These are phyloP conservation scores for Glareola pratincola DNA, from an alignment of 2,113 vertebrate genomes.

Conservation along the genomic window DNA sequence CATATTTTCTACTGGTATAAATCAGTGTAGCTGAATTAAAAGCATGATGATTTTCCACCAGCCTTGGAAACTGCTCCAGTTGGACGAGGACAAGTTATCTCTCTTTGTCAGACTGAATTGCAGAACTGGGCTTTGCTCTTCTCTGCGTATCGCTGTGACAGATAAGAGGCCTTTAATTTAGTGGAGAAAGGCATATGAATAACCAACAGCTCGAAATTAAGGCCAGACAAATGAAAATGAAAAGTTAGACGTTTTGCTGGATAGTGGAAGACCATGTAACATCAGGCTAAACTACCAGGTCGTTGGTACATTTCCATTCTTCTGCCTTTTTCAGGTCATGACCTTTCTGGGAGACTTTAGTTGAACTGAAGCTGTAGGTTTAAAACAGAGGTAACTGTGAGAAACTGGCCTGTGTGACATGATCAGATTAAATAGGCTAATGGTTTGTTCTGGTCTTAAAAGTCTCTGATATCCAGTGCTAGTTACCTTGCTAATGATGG, in stretches of 20 bases:
- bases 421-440: neutral
- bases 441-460: neutral
- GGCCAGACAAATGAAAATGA: neutral
- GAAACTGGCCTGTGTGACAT: neutral
- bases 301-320: neutral
- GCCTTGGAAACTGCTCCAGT: neutral
- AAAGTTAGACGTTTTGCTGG: neutral
- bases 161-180: neutral
- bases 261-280: neutral
- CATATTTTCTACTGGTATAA: neutral
- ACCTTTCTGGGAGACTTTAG: neutral
- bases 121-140: neutral
- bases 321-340: neutral
- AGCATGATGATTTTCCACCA: neutral
- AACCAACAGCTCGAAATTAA: neutral
- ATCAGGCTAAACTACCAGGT: neutral
- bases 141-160: neutral
- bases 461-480: neutral
- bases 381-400: neutral
- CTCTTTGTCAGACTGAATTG: conserved; percentile 10
- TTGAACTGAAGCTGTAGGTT: neutral
- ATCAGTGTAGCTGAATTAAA: neutral
- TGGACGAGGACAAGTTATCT: neutral
- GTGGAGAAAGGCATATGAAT: neutral
- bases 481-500: neutral